A percentile compares a stretch with the other conserved stretches of the same genome.
Evolutionary conservation across 2,113 vertebrate species (phyloP).

Genomic region (Piliocolobus tephrosceles): DNA sequence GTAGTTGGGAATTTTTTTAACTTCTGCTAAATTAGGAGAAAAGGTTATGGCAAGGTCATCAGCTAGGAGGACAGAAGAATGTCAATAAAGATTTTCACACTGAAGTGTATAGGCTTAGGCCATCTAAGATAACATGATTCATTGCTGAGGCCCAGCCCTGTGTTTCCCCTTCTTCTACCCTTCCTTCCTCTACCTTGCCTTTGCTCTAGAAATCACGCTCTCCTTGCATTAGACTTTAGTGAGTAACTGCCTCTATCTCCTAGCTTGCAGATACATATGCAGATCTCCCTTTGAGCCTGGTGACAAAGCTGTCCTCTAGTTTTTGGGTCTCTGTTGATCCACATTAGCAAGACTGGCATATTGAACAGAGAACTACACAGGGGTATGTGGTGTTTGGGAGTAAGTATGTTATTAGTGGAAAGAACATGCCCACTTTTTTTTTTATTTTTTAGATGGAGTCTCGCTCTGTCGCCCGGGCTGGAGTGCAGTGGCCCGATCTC

Average conservation of each 20-base stretch:
- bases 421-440: too few species aligned
- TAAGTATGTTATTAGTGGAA: fast-evolving
- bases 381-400: neutral
- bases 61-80: neutral
- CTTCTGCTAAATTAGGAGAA: neutral
- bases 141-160: too few species aligned
- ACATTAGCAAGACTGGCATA: too few species aligned
- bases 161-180: neutral
- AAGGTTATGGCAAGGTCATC: neutral
- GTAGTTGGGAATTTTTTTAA: neutral
- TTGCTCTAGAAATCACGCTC: neutral
- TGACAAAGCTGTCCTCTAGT: neutral
- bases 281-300: neutral
- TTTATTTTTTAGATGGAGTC: too few species aligned
- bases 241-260: neutral
- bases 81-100: neutral
- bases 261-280: too few species aligned
- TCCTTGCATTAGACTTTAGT: neutral
- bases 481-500: too few species aligned
- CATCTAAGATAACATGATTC: neutral
- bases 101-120: neutral
- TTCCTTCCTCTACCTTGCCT: neutral
- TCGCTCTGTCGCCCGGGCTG: too few species aligned
- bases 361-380: neutral
- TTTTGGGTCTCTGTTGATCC: too few species aligned